Evolutionary conservation across 1,140 invertebrate species (phyloP).

Genomic region (Belonocnema kinseyi): DNA sequence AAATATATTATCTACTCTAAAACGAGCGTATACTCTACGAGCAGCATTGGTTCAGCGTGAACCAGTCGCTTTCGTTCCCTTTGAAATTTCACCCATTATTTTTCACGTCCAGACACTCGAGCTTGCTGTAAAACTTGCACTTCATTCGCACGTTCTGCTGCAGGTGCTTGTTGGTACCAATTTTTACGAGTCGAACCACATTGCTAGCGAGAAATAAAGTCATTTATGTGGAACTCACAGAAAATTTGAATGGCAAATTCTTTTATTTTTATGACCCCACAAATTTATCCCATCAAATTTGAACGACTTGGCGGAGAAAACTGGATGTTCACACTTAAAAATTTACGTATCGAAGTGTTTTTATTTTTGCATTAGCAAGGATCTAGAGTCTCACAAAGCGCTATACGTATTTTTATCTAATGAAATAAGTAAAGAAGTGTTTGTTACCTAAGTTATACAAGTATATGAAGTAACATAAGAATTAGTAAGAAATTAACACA

Average conservation of each 20-base stretch:
- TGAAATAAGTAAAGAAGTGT: no score
- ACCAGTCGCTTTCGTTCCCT: neutral
- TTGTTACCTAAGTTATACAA: no score
- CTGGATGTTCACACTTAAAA: no score
- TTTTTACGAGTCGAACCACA: neutral
- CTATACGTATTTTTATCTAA: no score
- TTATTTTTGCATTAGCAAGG: no score
- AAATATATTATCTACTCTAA: slow-evolving; percentile 28
- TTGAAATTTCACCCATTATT: slow-evolving; percentile 19
- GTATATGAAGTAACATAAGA: no score
- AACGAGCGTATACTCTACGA: slow-evolving; percentile 22
- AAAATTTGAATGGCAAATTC: neutral
- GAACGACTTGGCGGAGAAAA: neutral
- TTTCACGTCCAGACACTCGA: neutral
- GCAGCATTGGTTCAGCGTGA: neutral
- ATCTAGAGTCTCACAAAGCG: no score
- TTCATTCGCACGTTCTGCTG: slow-evolving; percentile 21
- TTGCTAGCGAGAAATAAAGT: neutral
- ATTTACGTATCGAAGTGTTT: no score
- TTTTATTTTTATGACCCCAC: no score
- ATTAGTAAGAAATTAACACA: no score
- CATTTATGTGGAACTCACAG: neutral
- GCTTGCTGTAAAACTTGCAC: slow-evolving; percentile 20
- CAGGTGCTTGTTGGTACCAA: slow-evolving; percentile 6
- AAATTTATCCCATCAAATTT: neutral